Percentiles rank a stretch among this genome's conserved stretches.
Evolutionary conservation across 2,113 vertebrate species (phyloP).

Genomic region (Rhinopomastus cyanomelas): DNA sequence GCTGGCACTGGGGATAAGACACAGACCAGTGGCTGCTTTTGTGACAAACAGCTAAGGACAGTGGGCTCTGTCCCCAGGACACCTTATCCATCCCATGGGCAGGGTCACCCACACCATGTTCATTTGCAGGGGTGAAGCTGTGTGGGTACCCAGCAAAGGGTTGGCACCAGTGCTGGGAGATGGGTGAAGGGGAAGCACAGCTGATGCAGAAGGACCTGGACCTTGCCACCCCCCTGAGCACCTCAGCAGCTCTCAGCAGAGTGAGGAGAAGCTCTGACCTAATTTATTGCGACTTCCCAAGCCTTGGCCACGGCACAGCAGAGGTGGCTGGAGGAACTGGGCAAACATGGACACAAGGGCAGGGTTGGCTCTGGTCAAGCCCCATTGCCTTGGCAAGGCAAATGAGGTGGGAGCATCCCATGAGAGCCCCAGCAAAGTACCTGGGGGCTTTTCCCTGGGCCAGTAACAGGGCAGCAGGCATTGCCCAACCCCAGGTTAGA

Average conservation of each 20-base stretch:
- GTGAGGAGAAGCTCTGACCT: constrained; percentile 2
- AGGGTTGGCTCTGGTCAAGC: not conserved
- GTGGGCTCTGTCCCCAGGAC: not conserved
- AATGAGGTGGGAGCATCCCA: not conserved
- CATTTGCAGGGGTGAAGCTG: not conserved
- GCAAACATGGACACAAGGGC: accelerated
- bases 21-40: not conserved
- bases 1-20: accelerated
- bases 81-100: not conserved
- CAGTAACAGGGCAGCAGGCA: not conserved
- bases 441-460: not conserved
- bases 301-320: not conserved
- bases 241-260: not conserved
- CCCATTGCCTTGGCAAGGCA: not conserved
- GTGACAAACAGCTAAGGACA: not conserved
- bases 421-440: not conserved
- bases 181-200: not conserved
- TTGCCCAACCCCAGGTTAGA: not conserved
- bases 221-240: not conserved
- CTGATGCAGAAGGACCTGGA: accelerated
- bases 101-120: not conserved
- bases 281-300: not conserved
- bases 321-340: not conserved
- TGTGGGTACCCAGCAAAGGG: accelerated
- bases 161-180: not conserved